phyloP scores from a whole-genome alignment of 2,888 invertebrate genomes.

The Camponotus fellah region DNA sequence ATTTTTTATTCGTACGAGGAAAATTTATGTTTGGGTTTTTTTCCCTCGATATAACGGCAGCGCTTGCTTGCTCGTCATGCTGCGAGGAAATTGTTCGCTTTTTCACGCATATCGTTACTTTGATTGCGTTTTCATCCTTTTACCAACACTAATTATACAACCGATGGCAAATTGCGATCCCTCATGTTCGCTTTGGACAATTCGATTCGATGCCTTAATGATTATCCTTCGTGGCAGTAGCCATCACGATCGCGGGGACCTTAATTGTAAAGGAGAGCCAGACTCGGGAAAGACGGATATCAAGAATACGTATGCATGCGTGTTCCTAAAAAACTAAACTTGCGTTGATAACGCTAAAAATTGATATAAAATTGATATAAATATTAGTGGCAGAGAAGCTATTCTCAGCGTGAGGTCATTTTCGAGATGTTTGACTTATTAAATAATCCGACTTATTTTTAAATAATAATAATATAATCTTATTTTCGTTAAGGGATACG shows the following conservation, averaged over 20 bases:
- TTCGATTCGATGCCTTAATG: conserved; percentile 60
- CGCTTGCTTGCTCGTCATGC: conserved; percentile 3
- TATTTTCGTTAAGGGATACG: background rate
- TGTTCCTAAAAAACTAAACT: background rate
- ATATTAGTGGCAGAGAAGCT: conserved; percentile 37
- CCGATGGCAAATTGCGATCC: conserved; percentile 20
- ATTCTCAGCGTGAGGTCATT: conserved; percentile 11
- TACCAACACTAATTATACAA: conserved; percentile 19
- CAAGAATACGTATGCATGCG: conserved; percentile 45
- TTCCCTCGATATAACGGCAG: background rate
- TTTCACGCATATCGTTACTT: conserved; percentile 26
- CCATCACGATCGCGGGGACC: conserved; percentile 55
- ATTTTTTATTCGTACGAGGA: conserved; percentile 9
- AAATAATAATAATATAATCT: background rate
- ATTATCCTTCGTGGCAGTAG: conserved; percentile 53
- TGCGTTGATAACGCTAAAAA: conserved; percentile 62
- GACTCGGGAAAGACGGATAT: conserved; percentile 53
- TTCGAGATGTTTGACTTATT: conserved; percentile 38
- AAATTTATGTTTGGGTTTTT: background rate
- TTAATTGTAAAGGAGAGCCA: conserved; percentile 70
- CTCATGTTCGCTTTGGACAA: conserved; percentile 25
- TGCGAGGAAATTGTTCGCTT: conserved; percentile 35
- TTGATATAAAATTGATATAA: conserved; percentile 38
- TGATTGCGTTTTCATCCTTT: conserved; percentile 29
- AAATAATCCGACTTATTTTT: conserved; percentile 8